phyloP scores from a whole-genome alignment of 2,888 invertebrate species.

The Plebejus argus region DNA sequence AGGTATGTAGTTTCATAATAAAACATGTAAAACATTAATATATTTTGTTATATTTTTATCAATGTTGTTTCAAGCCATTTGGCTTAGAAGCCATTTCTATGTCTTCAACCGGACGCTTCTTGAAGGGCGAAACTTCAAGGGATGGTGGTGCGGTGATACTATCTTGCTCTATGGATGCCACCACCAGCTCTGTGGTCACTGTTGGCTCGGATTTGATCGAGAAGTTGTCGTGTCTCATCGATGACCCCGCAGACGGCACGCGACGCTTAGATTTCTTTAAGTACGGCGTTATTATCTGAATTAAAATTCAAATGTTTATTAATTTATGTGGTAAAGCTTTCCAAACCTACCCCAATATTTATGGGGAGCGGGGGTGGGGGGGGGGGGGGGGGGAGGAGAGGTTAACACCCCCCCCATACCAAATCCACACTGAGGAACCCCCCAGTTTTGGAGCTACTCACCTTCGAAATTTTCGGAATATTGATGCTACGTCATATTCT shows the following conservation, averaged over 20 bases:
- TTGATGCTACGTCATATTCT: too few species aligned
- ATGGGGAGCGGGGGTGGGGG: too few species aligned
- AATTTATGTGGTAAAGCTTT: too few species aligned
- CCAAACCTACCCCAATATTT: too few species aligned
- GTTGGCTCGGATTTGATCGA: constrained; percentile 68
- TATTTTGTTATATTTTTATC: neutral
- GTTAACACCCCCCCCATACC: too few species aligned
- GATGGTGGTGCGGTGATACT: constrained; percentile 61
- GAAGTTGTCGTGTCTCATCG: constrained; percentile 56
- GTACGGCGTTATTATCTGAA: constrained; percentile 65
- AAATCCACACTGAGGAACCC: too few species aligned
- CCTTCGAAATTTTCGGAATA: too few species aligned
- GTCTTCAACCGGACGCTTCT: constrained; percentile 44
- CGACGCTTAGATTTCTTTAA: constrained; percentile 55
- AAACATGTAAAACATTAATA: neutral
- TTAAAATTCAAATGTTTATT: constrained; percentile 34
- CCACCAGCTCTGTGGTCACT: constrained; percentile 65
- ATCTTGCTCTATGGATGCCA: constrained; percentile 61
- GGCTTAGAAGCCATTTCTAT: constrained; percentile 60
- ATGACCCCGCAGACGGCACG: constrained; percentile 53
- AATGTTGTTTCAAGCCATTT: constrained; percentile 6
- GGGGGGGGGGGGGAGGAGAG: too few species aligned
- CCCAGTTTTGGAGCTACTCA: too few species aligned
- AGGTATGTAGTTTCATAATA: neutral
- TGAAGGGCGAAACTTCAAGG: constrained; percentile 55